Evolutionary conservation across 1,140 invertebrate genomes (phyloP).

Genomic region (Littorina saxatilis): DNA sequence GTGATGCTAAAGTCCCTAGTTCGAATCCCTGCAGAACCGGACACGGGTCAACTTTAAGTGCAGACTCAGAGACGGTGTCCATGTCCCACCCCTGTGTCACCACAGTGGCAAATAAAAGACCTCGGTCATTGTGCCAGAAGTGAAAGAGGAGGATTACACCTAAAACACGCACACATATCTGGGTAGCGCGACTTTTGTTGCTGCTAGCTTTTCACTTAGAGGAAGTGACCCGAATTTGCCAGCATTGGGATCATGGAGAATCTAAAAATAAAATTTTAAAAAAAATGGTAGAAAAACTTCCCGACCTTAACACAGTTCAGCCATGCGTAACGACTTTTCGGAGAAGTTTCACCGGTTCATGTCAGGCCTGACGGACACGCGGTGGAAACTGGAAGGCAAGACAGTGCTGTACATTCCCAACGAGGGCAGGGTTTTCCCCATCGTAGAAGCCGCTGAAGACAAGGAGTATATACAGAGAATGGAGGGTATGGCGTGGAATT

Average conservation of each 20-base stretch:
- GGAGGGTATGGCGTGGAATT: conserved; percentile 79
- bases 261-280: not conserved
- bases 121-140: not conserved
- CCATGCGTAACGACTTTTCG: conserved; percentile 87
- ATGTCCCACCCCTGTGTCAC: no score
- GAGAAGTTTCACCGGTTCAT: conserved; percentile 86
- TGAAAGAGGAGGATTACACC: not conserved
- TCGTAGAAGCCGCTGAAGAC: conserved; percentile 81
- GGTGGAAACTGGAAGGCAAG: conserved; percentile 88
- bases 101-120: no score
- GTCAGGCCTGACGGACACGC: conserved; percentile 85
- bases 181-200: no score
- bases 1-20: no score
- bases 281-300: no score
- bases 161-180: not conserved
- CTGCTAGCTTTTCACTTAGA: no score
- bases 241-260: no score
- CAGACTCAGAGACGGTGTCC: no score
- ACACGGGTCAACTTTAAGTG: no score
- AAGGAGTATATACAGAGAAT: conserved; percentile 87
- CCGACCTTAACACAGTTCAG: not conserved
- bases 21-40: no score
- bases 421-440: conserved; percentile 80
- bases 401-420: conserved; percentile 89
- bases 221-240: no score